Percentiles rank a stretch among this genome's conserved stretches.
These are phyloP conservation scores for Drosophila leontia DNA, from an alignment of 1,140 invertebrate species.

Conservation along the genomic window DNA sequence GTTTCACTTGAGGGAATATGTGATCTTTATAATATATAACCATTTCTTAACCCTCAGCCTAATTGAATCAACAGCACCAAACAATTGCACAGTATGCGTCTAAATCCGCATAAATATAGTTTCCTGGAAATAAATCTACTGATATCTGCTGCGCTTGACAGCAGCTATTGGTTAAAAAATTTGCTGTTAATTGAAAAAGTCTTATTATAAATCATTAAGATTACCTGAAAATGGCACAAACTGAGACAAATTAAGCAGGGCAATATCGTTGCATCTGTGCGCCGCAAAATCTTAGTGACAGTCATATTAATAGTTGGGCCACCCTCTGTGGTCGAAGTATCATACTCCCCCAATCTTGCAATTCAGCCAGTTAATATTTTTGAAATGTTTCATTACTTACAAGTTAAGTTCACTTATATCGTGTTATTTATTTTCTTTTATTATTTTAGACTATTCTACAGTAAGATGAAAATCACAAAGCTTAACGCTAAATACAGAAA, in stretches of 20 bases:
- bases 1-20: background rate
- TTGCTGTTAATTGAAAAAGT: too few relatives aligned
- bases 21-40: background rate
- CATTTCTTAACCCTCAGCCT: background rate
- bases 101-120: background rate
- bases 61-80: background rate
- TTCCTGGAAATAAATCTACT: background rate
- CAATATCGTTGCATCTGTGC: too few relatives aligned
- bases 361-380: too few relatives aligned
- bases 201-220: too few relatives aligned
- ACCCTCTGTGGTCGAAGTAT: background rate
- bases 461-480: slow-evolving; percentile 66
- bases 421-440: slow-evolving; percentile 25
- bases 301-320: too few relatives aligned
- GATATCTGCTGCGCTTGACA: background rate
- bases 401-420: slow-evolving; percentile 1
- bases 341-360: background rate
- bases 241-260: too few relatives aligned
- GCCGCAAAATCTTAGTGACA: too few relatives aligned
- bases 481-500: slow-evolving; percentile 49
- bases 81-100: background rate
- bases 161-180: too few relatives aligned
- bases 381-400: background rate
- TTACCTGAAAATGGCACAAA: too few relatives aligned
- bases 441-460: slow-evolving; percentile 28